Base-by-base conservation (phyloP, 2,888 invertebrate species). In the Julus scandinavius region DNA sequence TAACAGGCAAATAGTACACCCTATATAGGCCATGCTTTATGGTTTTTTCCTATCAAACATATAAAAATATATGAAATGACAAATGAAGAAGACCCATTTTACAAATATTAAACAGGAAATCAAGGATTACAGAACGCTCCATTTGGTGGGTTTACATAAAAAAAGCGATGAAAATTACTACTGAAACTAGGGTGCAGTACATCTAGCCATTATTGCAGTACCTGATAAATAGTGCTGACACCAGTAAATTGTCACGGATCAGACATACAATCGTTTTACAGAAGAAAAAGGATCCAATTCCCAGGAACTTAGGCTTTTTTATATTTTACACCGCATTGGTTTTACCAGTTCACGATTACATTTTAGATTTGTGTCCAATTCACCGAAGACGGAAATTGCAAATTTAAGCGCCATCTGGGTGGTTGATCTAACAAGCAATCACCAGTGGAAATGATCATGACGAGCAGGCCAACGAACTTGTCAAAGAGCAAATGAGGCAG, bases 21-120 rank as follows among this genome's bases (percentile, higher is more conserved):
- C 58, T 58, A 72, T 63, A 29, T 72, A 72, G 72, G 72, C n/a
- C 72, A 72, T 72, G 29, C 72, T 72, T 29, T 29, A 72, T 72
- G 49, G 1, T 72, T 29, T 11, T 17, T 49, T 17, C 29, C 20
- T 72, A 72, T 72, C 72, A 72, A 72, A 11, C 7, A 29, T 72
- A 29, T 72, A 29, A 6, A 29, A 29, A 29, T 72, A 20, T 9
- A 72, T 63, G 17, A 72, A 72, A 72, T 72, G 29, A 29, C 72
- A 72, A 72, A 3, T 72, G 72, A 72, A 29, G 29, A 72, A 72
- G 29, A 72, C 20, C 29, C 7, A 11, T 7, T 29, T 29, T 20
- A 72, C 29, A 29, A 72, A 72, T 72, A 29, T 72, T 29, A 72
- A 29, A 11, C n/a, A 72, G 9, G 9, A 17, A 72, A 72, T 17